Conservation (phyloP, 2,888 invertebrate species). For the Clostera curtula region DNA sequence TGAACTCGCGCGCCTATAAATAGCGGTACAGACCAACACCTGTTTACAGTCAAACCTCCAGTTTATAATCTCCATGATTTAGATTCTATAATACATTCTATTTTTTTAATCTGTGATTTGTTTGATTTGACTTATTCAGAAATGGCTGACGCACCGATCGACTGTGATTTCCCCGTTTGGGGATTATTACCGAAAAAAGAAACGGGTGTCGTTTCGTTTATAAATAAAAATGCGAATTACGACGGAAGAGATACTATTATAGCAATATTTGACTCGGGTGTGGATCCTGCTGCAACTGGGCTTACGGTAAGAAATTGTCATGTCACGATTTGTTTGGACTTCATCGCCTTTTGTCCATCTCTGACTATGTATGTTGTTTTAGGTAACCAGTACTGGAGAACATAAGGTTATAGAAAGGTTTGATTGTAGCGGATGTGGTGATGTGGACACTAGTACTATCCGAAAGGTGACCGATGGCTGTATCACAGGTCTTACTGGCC, state of each 20-base stretch:
- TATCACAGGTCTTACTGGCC: constrained; percentile 90
- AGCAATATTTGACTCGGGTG: constrained; percentile 97
- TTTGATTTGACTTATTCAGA: constrained; percentile 49
- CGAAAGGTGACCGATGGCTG: constrained; percentile 77
- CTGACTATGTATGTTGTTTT: constrained; percentile 24
- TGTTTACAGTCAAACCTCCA: too few relatives aligned
- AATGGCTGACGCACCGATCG: constrained; percentile 73
- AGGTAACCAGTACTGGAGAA: constrained; percentile 92
- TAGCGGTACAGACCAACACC: too few relatives aligned
- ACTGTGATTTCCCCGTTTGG: constrained; percentile 86
- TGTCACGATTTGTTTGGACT: constrained; percentile 63
- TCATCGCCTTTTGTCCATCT: constrained; percentile 32
- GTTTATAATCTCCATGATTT: too few relatives aligned
- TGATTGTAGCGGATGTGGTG: constrained; percentile 97
- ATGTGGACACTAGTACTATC: constrained; percentile 90
- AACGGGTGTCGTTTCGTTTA: constrained; percentile 90
- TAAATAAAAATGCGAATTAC: constrained; percentile 90
- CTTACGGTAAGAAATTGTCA: constrained; percentile 83
- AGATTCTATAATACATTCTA: constrained; percentile 1
- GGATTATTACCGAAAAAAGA: constrained; percentile 95
- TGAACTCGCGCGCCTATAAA: too few relatives aligned
- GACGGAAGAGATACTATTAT: constrained; percentile 95
- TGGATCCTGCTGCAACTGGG: constrained; percentile 97
- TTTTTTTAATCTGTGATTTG: constrained; percentile 9
- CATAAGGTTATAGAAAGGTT: constrained; percentile 95